phyloP scores from a whole-genome alignment of 2,888 invertebrate genomes.

The Zygothrica quintamaculata region DNA sequence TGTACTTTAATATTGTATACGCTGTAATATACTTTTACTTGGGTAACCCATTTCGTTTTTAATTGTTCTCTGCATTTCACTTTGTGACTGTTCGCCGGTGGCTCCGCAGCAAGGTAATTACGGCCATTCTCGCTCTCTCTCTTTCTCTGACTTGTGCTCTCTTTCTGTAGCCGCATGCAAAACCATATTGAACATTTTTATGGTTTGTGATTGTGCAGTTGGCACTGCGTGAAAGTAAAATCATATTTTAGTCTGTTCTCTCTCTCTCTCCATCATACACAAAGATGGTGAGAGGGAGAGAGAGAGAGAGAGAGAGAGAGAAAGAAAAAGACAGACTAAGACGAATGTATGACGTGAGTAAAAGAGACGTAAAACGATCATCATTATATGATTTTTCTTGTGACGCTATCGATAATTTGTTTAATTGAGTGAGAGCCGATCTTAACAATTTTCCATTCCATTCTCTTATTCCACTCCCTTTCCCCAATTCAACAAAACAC shows the following conservation, averaged over 20 bases:
- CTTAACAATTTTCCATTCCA: slow-evolving; percentile 11
- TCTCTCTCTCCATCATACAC: too few species aligned
- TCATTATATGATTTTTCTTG: slow-evolving; percentile 28
- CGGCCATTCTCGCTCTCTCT: slow-evolving; percentile 48
- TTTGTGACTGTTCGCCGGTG: slow-evolving; percentile 42
- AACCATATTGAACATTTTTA: slow-evolving; percentile 77
- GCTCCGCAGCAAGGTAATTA: slow-evolving; percentile 53
- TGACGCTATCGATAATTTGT: slow-evolving; percentile 50
- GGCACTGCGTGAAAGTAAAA: slow-evolving; percentile 72
- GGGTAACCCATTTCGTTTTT: slow-evolving; percentile 69
- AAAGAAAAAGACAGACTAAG: slow-evolving; percentile 7
- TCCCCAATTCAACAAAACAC: background rate
- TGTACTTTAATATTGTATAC: slow-evolving; percentile 41
- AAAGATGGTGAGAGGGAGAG: slow-evolving; percentile 1
- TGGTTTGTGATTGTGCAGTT: slow-evolving; percentile 69
- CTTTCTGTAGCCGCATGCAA: slow-evolving; percentile 51
- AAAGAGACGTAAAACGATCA: slow-evolving; percentile 23
- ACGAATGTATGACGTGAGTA: background rate
- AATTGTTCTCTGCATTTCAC: slow-evolving; percentile 71
- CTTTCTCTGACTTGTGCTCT: slow-evolving; percentile 3
- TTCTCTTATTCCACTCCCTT: slow-evolving; percentile 7
- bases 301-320: slow-evolving; percentile 20
- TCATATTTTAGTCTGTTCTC: slow-evolving; percentile 56
- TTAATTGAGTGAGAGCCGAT: slow-evolving; percentile 59
- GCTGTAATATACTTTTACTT: slow-evolving; percentile 75